Percentiles rank a stretch among this genome's conserved stretches.
phyloP scores from a whole-genome alignment of 2,797 vertebrate species.

The Sciurus vulgaris region DNA sequence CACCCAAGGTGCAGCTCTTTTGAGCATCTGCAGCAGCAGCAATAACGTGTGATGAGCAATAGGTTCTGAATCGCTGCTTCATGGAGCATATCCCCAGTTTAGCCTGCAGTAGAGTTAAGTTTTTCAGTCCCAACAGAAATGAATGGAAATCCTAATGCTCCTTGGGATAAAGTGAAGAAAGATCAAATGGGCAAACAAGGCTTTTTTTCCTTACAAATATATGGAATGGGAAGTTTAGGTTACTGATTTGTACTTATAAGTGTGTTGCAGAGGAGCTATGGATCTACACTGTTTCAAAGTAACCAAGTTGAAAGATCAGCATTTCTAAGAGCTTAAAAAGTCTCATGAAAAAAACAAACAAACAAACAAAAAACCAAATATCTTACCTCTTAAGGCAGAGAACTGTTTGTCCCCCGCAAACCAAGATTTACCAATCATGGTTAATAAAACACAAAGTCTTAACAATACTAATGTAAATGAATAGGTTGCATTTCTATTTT shows the following conservation, averaged over 20 bases:
- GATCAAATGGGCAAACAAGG: conserved; percentile 34
- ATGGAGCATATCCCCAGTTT: conserved; percentile 79
- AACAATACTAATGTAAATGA: not conserved
- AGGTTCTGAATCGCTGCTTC: conserved; percentile 74
- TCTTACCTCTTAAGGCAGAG: not conserved
- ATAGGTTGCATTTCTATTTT: conserved; percentile 45
- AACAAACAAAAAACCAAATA: not conserved
- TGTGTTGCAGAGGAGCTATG: not conserved
- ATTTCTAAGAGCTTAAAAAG: conserved; percentile 37
- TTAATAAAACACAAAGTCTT: conserved; percentile 36
- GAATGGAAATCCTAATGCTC: conserved; percentile 77
- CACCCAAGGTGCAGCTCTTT: conserved; percentile 70
- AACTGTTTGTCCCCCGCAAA: not conserved
- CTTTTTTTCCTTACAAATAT: not conserved
- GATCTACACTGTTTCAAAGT: conserved; percentile 13
- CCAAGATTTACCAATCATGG: not conserved
- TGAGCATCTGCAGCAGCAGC: conserved; percentile 70
- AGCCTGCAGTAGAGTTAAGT: conserved; percentile 82
- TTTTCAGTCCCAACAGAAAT: conserved; percentile 81
- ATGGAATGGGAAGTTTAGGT: not conserved
- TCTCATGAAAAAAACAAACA: not conserved
- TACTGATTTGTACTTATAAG: not conserved
- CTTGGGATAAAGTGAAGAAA: conserved; percentile 60
- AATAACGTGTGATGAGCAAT: conserved; percentile 73
- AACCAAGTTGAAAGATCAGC: not conserved